phyloP scores from a whole-genome alignment of 2,888 invertebrate species.

The Protula sp. region DNA sequence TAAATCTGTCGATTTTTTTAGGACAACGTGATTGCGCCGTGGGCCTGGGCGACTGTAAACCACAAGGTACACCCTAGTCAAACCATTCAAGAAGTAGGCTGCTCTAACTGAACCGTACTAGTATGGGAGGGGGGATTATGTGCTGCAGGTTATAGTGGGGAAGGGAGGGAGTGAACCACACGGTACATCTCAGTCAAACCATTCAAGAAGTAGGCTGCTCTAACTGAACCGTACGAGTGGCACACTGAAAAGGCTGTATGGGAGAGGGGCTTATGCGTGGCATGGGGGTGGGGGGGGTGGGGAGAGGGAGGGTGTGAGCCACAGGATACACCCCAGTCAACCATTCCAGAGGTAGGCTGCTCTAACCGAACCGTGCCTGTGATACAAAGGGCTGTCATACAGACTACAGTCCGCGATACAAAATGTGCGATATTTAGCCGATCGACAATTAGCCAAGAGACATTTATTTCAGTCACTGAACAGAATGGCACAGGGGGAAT shows the following conservation, averaged over 20 bases:
- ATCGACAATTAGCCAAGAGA: too few relatives aligned
- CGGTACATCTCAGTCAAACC: constrained; percentile 56
- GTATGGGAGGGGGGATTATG: background rate
- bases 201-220: constrained; percentile 49
- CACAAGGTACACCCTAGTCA: constrained; percentile 57
- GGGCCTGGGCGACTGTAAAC: constrained; percentile 55
- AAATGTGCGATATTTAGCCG: too few relatives aligned
- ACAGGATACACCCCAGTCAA: constrained; percentile 56
- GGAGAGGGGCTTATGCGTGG: too few relatives aligned
- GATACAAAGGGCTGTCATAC: too few relatives aligned
- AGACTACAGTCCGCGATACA: too few relatives aligned
- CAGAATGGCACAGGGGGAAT: too few relatives aligned
- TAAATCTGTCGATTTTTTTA: constrained; percentile 25
- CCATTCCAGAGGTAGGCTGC: constrained; percentile 49
- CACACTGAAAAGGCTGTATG: too few relatives aligned
- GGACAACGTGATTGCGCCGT: constrained; percentile 56
- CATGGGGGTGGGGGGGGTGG: too few relatives aligned
- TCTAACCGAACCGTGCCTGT: too few relatives aligned
- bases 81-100: constrained; percentile 50
- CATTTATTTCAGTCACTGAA: too few relatives aligned
- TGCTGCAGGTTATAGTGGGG: too few relatives aligned
- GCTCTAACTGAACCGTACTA: background rate
- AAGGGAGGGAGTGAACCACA: constrained; percentile 55
- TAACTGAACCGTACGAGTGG: background rate
- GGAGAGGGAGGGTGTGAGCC: constrained; percentile 55